Evolutionary conservation across 1,140 invertebrate species (phyloP), one percentile per base, ranked within the genome.

Genomic region (Macrocentrus cingulum): DNA sequence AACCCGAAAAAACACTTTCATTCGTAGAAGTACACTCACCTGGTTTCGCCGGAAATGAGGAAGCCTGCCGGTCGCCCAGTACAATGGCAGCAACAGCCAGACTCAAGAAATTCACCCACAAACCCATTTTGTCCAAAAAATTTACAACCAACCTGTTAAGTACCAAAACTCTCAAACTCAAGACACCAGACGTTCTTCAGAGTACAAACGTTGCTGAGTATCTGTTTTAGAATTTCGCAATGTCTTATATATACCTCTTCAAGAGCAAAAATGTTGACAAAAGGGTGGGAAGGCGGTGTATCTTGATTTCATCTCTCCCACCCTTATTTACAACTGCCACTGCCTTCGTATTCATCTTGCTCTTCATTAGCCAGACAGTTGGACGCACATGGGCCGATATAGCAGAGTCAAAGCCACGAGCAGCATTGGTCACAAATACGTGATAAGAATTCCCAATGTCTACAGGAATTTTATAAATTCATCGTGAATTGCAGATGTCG

Each of bases 221-320:
- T n/a, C n/a, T n/a, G n/a, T n/a, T n/a, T n/a, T n/a, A n/a, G n/a
- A 59, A 57, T 51, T 45, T 48, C 44, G 66, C 66, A 68, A 72
- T 68, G 61, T 66, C 73, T 75, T 75, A 73, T 76, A n/a, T n/a
- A 76, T 76, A 76, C 72, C 65, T 59, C 44, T 60, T 42, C 51
- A 60, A 63, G 32, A 45, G 57, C 42, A 25, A 53, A 20, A 55
- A 65, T 60, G 59, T n/a, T 63, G 60, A 61, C 46, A 55, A 52
- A 62, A 46, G 59, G 62, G 60, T 44, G 59, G 68, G 53, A 64
- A 32, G 22, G 37, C 11, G 13, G 13, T n/a, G n/a, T 25, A 23
- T 44, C 56, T 41, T 49, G 42, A 55, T 50, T 23, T 53, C 37
- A 8, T 19, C 37, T n/a, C n/a, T 52, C 44, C 65, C 51, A 64